Base-by-base conservation (phyloP, 2,797 vertebrate genomes). In the Alosa sapidissima region DNA sequence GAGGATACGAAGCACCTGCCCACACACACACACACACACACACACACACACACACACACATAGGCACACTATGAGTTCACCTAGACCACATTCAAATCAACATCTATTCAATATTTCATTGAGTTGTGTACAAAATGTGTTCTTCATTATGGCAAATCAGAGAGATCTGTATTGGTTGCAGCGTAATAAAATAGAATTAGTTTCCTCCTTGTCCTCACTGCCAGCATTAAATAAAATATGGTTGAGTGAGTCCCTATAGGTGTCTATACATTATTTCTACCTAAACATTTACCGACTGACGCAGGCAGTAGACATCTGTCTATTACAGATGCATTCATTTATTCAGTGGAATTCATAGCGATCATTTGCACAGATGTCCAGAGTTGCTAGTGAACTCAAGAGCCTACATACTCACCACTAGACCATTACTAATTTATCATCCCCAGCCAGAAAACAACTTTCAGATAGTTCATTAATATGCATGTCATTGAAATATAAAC, bases 401-500 rank as follows among this genome's bases (percentile, higher is more conserved):
- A 6, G n/a, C 58, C n/a, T 14, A 2, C 6, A 62, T 10, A 24
- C 24, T 62, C n/a, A 62, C 58, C n/a, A 24, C 7, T 21, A 78
- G 41, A 78, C 41, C 72, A 47, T 45, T 41, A 47, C 36, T 89
- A 81, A 85, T 89, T 86, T 81, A 85, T 83, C 86, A 87, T 87
- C 83, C 84, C 84, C 60, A 52, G 52, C 82, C 83, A 81, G 86
- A 83, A 87, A 85, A 84, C 24, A 85, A 78, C 84, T 87, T 88
- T 84, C 85, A 89, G 84, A 87, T 86, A 84, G 24, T 68, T 84
- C 84, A 89, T 89, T 87, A 54, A 88, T 83, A 89, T 52, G 41
- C 87, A 88, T 84, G 81, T 83, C 87, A 88, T 86, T 88, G 83
- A 88, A 92, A 89, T 86, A 65, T 84, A 91, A 89, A 88, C 49